Conservation (phyloP, 1,140 invertebrate species). For the Argopecten irradians region DNA sequence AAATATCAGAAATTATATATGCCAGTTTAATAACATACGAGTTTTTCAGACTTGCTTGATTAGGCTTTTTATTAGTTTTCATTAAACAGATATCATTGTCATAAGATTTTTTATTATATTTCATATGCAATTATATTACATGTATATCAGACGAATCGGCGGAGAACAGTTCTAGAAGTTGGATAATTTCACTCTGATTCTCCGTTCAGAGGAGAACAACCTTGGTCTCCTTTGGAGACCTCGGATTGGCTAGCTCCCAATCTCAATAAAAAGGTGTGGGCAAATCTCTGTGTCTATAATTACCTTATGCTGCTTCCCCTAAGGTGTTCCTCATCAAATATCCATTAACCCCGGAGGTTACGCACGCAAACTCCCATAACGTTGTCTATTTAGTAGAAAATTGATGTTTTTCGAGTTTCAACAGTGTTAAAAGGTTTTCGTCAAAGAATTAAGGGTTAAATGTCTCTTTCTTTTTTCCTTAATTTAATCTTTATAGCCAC, state of each 20-base stretch:
- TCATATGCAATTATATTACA: no score
- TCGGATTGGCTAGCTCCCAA: neutral
- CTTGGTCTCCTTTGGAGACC: neutral
- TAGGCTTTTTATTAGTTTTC: no score
- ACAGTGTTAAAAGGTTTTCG: neutral
- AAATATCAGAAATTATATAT: no score
- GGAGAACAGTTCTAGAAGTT: no score
- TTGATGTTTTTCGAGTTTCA: neutral
- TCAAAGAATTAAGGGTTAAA: constrained; percentile 4
- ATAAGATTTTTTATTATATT: no score
- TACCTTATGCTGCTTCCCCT: neutral
- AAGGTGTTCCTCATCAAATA: neutral
- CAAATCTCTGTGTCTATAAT: neutral
- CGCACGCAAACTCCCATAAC: neutral
- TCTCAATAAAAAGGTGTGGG: constrained; percentile 9
- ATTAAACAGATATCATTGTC: no score
- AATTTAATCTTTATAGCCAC: neutral
- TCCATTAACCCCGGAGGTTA: neutral
- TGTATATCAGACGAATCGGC: no score
- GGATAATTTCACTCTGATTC: no score
- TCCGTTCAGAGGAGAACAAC: no score
- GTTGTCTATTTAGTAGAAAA: constrained; percentile 23
- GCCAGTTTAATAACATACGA: no score
- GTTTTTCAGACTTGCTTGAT: no score
- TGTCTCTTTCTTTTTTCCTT: neutral